phyloP scores from a whole-genome alignment of 2,113 vertebrate genomes.

The Aepyceros melampus region DNA sequence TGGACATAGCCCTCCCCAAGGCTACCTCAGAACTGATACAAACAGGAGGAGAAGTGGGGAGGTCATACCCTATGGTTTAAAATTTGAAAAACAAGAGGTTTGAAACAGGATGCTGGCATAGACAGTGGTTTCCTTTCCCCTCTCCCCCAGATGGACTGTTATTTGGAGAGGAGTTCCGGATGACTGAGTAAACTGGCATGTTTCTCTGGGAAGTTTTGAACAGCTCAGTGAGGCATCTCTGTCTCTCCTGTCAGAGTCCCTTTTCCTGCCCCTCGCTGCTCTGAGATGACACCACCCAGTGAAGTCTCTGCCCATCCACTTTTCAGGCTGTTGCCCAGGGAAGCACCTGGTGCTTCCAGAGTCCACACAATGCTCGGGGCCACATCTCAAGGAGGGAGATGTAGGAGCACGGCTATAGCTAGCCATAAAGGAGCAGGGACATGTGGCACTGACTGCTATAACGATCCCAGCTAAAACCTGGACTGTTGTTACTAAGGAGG shows the following conservation, averaged over 20 bases:
- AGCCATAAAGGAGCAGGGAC: background rate
- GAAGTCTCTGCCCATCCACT: background rate
- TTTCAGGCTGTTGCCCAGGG: background rate
- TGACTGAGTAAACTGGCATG: too few relatives aligned
- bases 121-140: background rate
- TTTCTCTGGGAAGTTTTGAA: background rate
- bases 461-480: background rate
- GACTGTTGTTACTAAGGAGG: background rate
- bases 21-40: too few relatives aligned
- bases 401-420: rapidly evolving
- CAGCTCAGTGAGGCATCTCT: background rate
- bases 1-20: background rate
- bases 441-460: too few relatives aligned
- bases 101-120: background rate
- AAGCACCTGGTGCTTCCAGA: background rate
- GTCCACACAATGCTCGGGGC: too few relatives aligned
- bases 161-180: too few relatives aligned
- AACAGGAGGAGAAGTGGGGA: background rate
- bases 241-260: background rate
- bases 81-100: background rate
- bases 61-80: background rate
- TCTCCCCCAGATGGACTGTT: too few relatives aligned
- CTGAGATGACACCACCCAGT: background rate
- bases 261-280: background rate
- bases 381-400: too few relatives aligned